Evolutionary conservation across 2,888 invertebrate genomes (phyloP), one percentile per base, ranked within the genome.

Genomic region (Chymomyza amoena): DNA sequence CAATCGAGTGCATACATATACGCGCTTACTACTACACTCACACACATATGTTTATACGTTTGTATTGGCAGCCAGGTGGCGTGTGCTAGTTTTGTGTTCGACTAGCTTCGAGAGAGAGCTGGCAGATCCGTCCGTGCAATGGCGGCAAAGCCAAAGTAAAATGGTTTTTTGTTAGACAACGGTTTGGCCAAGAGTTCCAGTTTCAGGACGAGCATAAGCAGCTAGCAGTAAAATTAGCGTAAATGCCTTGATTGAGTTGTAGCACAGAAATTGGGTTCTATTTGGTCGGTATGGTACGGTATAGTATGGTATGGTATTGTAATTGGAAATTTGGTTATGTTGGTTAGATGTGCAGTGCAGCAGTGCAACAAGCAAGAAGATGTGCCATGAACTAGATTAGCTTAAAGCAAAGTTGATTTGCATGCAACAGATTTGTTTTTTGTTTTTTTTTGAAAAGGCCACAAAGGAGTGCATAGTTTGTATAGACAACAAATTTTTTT

Each of bases 211-310:
- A 16, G 54, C 16, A 73, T 68, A 70, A 70, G 68, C 16, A 54
- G 16, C 54, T 5, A 54, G 15, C 72, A 75, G 66, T 51, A 63
- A 85, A 78, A 80, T 82, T 80, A 85, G 78, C 86, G 78, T 80
- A 77, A 85, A 80, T 76, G 65, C 72, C 69, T 64, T 76, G 79
- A 84, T 81, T 79, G 85, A 82, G 76, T 80, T 78, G 39, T 45
- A 62, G 59, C 56, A 61, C 54, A 59, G 67, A 69, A 78, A 73
- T 79, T 79, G 70, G 16, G 54, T 70, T 68, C 36, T 10, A 57
- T 18, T 66, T 9, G 36, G 36, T 56, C 20, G 59, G 59, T 18
- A 18, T 18, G 54, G 25, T 28, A 32, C 7, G 32, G 32, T 32
- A 32, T 32, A 7, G 32, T 32, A 7, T 32, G 32, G 32, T 32